These are phyloP conservation scores for Stenodema calcarata DNA, from an alignment of 2,888 invertebrate genomes.

Conservation along the genomic window DNA sequence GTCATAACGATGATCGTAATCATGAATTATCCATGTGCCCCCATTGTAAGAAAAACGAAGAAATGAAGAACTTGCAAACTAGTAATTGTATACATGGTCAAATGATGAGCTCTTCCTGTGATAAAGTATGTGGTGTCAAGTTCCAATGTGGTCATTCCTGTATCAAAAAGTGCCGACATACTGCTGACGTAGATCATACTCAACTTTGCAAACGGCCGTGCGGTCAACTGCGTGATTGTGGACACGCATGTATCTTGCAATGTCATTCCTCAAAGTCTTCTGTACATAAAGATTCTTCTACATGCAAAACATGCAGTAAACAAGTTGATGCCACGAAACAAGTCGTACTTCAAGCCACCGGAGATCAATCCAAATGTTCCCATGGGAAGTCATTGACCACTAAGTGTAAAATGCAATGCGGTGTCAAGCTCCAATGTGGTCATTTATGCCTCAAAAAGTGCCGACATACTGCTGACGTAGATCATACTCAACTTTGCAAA, in stretches of 20 bases:
- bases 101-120: not conserved
- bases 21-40: not conserved
- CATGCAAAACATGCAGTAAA: no score
- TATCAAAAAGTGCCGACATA: not conserved
- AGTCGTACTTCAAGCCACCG: not conserved
- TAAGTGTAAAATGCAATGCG: no score
- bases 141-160: not conserved
- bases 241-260: not conserved
- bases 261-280: not conserved
- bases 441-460: not conserved
- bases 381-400: no score
- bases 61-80: not conserved
- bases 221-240: not conserved
- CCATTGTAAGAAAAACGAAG: not conserved
- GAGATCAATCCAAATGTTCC: no score
- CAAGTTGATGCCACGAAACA: no score
- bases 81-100: not conserved
- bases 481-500: not conserved
- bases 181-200: not conserved
- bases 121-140: not conserved
- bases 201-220: not conserved
- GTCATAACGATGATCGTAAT: conserved; percentile 54
- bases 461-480: not conserved
- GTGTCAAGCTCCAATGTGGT: not conserved
- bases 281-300: no score